Evolutionary conservation across 1,140 invertebrate species (phyloP).

Genomic region (Brachionus manjavacas): DNA sequence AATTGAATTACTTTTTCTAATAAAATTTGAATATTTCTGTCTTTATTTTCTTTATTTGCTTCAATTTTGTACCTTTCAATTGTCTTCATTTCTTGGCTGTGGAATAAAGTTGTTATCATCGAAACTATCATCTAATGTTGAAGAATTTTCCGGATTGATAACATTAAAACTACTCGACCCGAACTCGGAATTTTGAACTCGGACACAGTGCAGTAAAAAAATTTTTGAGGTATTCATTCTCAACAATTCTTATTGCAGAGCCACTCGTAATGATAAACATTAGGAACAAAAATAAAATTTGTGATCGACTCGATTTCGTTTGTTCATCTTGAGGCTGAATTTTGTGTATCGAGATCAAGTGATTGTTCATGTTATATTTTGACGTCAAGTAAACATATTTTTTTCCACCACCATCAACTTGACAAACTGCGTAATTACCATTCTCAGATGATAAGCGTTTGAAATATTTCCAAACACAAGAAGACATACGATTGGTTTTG

Average conservation of each 20-base stretch:
- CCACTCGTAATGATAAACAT: not conserved
- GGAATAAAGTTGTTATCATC: not conserved
- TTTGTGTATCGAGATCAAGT: not conserved
- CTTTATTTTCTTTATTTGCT: conserved; percentile 52
- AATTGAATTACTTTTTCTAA: conserved; percentile 51
- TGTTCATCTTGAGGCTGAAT: not conserved
- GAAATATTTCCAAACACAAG: no score
- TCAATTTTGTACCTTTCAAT: conserved; percentile 57
- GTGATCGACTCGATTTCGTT: not conserved
- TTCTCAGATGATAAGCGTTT: no score
- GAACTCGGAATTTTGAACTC: not conserved
- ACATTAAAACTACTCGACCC: not conserved
- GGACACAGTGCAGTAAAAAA: not conserved
- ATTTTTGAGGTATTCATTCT: not conserved
- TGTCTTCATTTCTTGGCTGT: conserved; percentile 43
- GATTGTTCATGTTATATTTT: not conserved
- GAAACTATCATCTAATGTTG: not conserved
- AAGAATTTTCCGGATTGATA: not conserved
- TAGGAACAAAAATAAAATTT: not conserved
- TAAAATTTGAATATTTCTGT: conserved; percentile 52
- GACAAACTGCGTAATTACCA: not conserved
- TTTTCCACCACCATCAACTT: not conserved
- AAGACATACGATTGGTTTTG: no score
- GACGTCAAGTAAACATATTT: not conserved
- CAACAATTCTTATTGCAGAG: not conserved